Percentiles rank a stretch among this genome's conserved stretches.
phyloP scores from a whole-genome alignment of 2,888 invertebrate genomes.

The Sericinus montela region DNA sequence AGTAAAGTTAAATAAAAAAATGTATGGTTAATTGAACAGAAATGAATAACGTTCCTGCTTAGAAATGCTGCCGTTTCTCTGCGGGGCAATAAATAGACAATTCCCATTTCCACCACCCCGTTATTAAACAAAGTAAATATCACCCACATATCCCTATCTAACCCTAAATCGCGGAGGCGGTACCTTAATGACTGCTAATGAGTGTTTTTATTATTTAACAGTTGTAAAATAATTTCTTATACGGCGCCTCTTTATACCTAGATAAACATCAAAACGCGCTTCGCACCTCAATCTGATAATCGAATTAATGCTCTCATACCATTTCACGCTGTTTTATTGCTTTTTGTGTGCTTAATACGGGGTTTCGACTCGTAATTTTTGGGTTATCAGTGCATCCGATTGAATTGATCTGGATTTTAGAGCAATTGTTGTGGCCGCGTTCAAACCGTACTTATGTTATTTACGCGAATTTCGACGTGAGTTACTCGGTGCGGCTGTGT shows the following conservation, averaged over 20 bases:
- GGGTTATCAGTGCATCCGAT: conserved; percentile 70
- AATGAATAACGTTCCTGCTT: neutral
- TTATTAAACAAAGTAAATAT: conserved; percentile 65
- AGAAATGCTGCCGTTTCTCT: conserved; percentile 20
- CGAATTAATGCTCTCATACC: conserved; percentile 76
- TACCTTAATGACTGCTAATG: conserved; percentile 75
- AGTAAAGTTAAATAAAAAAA: too few species aligned
- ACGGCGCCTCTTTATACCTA: conserved; percentile 75
- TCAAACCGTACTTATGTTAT: conserved; percentile 33
- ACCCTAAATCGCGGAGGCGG: conserved; percentile 70
- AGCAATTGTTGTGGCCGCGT: conserved; percentile 30
- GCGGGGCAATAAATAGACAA: conserved; percentile 47
- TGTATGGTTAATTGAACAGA: too few species aligned
- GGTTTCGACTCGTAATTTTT: conserved; percentile 66
- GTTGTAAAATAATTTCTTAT: conserved; percentile 76
- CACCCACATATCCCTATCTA: conserved; percentile 60
- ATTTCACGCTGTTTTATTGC: conserved; percentile 77
- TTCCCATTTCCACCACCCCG: conserved; percentile 34
- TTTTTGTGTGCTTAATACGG: conserved; percentile 67
- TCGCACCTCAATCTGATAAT: conserved; percentile 79
- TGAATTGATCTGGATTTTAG: conserved; percentile 66
- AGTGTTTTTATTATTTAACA: conserved; percentile 77
- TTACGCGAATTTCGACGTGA: conserved; percentile 30
- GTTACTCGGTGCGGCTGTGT: conserved; percentile 17
- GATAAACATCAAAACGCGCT: conserved; percentile 79